phyloP scores from a whole-genome alignment of 1,140 invertebrate species.

The Episyrphus balteatus region DNA sequence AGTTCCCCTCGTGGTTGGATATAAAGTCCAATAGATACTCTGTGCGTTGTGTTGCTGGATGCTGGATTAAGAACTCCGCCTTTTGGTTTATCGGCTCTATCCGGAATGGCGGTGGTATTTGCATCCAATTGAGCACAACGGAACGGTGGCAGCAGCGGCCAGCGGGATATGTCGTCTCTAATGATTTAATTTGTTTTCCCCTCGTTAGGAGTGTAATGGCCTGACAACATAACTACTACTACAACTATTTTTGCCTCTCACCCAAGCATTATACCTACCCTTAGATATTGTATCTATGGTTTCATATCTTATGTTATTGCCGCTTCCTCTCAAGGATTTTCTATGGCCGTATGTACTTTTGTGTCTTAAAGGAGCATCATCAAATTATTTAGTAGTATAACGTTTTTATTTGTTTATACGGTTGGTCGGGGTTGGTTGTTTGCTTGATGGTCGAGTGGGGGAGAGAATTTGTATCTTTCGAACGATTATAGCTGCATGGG shows the following conservation, averaged over 20 bases:
- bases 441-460: too few species aligned
- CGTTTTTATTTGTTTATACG: slow-evolving; percentile 30
- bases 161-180: slow-evolving; percentile 15
- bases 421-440: slow-evolving; percentile 15
- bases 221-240: slow-evolving; percentile 7
- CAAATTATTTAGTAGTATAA: slow-evolving; percentile 34
- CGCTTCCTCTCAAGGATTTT: slow-evolving; percentile 2
- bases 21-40: too few species aligned
- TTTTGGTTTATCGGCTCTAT: too few species aligned
- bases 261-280: neutral
- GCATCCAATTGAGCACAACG: too few species aligned
- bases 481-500: too few species aligned
- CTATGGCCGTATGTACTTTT: neutral
- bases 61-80: too few species aligned
- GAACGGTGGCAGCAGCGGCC: too few species aligned
- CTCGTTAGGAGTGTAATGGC: slow-evolving; percentile 36
- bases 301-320: neutral
- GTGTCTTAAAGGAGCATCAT: slow-evolving; percentile 28
- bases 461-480: too few species aligned
- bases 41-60: too few species aligned
- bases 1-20: too few species aligned
- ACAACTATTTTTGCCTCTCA: neutral
- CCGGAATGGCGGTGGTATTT: too few species aligned
- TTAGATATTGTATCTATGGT: slow-evolving; percentile 4
- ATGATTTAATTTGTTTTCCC: slow-evolving; percentile 37